A percentile compares a stretch with the other conserved stretches of the same genome.
Conservation (phyloP, 2,113 vertebrate genomes). For the Thamnaconus septentrionalis region DNA sequence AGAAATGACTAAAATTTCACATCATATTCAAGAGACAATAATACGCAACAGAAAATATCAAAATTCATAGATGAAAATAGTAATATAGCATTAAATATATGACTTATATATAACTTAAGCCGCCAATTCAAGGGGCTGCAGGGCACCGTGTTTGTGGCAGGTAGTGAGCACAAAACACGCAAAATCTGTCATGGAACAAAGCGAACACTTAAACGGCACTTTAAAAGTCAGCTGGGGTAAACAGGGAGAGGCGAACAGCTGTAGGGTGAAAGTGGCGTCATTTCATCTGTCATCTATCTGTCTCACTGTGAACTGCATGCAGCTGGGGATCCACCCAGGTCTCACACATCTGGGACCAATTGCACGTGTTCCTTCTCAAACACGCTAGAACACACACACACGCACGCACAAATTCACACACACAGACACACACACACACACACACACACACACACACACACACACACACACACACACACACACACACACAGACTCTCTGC, state of each 20-base stretch:
- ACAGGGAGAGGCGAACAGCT: slow-evolving; percentile 68
- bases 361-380: slow-evolving; percentile 42
- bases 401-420: slow-evolving; percentile 9
- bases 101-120: no score
- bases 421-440: slow-evolving; percentile 22
- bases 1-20: no score
- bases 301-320: slow-evolving; percentile 59
- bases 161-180: slow-evolving; percentile 10
- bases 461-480: slow-evolving; percentile 20
- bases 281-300: slow-evolving; percentile 64
- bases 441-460: slow-evolving; percentile 5
- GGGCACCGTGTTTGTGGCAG: slow-evolving; percentile 1
- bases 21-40: no score
- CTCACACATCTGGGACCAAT: slow-evolving; percentile 79
- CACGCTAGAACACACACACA: not conserved
- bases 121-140: no score
- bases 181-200: slow-evolving; percentile 20
- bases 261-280: slow-evolving; percentile 72
- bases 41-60: no score
- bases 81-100: no score
- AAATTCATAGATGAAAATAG: no score
- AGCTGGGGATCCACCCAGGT: slow-evolving; percentile 76
- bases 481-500: slow-evolving; percentile 42
- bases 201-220: slow-evolving; percentile 20
- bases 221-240: slow-evolving; percentile 61